Base-by-base conservation (phyloP, 1,140 invertebrate species). In the Magallana ariakensis region DNA sequence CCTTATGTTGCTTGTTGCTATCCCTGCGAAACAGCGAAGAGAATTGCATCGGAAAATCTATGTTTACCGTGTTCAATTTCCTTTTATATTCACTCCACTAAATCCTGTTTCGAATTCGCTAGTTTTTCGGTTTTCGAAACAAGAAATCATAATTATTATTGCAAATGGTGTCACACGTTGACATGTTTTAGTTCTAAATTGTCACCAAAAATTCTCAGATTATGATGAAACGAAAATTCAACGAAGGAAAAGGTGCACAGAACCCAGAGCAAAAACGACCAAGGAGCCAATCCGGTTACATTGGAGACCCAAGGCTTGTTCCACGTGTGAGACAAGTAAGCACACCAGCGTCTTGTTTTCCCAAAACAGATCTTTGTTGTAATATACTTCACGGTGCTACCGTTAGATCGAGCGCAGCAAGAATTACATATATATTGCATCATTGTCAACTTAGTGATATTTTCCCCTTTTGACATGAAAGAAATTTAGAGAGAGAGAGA, bases 201-300 rank as follows among this genome's bases (percentile, higher is more conserved):
- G 22, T 75, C 22, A 11, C 33, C 33, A 46, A 26, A 75, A 1
- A 10, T 26, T 26, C 4, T 11, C 22, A 60, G n/a, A 57, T 22
- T 57, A 84, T 84, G 82, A 82, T 82, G 80, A 82, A 82, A 82
- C 46, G 80, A 3, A 82, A 82, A 56, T 11, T 82, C 54, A 82
- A 56, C 46, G 80, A 82, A 22, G 80, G 80, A 0, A 82, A 16
- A 54, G 16, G 80, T 15, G 33, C 80, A 53, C 80, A 82, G 55
- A 55, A 54, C 10, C 16, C 53, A 5, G 80, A 55, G 33, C 46
- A 82, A n/a, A 82, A 82, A 26, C 15, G 55, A 56, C 55, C 80
- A 54, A 82, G 55, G 16, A 82, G 55, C 7, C 80, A 82, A 22
- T 11, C 80, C 1, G 16, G 53, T 56, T 82, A 82, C 33, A 55